Percentiles rank a stretch among this genome's conserved stretches.
Conservation (phyloP, 1,140 invertebrate genomes). For the Aporrectodea caliginosa region DNA sequence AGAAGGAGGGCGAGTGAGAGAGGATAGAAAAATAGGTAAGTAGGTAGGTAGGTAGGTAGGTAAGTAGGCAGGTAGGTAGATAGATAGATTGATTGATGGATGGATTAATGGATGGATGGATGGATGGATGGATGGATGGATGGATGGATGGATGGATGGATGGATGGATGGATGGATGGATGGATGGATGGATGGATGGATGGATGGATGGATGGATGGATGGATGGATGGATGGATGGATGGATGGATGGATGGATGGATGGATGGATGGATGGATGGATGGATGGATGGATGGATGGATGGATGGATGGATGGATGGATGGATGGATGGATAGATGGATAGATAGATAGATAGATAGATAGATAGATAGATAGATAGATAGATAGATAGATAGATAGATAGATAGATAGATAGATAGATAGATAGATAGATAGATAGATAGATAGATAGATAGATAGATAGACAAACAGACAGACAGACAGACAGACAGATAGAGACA, state of each 20-base stretch:
- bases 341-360: too few species aligned
- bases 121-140: neutral
- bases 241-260: neutral
- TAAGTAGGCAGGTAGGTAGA: neutral
- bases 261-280: neutral
- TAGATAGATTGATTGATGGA: neutral
- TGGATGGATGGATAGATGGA: neutral
- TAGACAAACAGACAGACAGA: neutral
- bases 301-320: neutral
- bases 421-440: neutral
- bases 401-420: conserved; percentile 3
- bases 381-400: conserved; percentile 3
- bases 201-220: too few species aligned
- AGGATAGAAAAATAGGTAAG: neutral
- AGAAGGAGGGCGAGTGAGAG: neutral
- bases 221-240: neutral
- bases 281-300: neutral
- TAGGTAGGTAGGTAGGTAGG: neutral
- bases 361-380: neutral
- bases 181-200: too few species aligned
- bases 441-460: neutral
- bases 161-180: too few species aligned
- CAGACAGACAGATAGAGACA: neutral
- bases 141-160: neutral
- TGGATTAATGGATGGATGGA: neutral